A percentile compares a stretch with the other conserved stretches of the same genome.
Evolutionary conservation across 2,113 vertebrate genomes (phyloP).

Genomic region (Xiphophorus hellerii): DNA sequence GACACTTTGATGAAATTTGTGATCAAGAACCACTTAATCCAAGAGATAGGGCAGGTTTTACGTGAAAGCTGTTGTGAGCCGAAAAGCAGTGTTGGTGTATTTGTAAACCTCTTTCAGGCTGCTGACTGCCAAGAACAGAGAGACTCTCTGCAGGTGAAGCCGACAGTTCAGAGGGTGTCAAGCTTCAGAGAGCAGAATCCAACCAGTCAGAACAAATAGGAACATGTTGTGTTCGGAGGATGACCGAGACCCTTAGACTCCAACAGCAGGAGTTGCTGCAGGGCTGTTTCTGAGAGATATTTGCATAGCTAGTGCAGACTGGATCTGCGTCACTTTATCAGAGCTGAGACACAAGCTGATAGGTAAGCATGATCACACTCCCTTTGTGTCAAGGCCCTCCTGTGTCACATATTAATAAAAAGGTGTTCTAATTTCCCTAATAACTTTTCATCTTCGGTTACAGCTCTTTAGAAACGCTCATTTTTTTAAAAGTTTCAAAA

Average conservation of each 20-base stretch:
- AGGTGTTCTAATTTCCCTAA: not conserved
- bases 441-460: not conserved
- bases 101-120: not conserved
- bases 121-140: slow-evolving; percentile 20
- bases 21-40: not conserved
- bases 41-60: not conserved
- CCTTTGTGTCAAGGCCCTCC: not conserved
- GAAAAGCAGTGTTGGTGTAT: not conserved
- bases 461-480: not conserved
- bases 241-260: slow-evolving; percentile 26
- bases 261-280: slow-evolving; percentile 9
- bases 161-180: slow-evolving; percentile 7
- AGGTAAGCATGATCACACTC: not conserved
- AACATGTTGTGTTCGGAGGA: slow-evolving; percentile 43
- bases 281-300: slow-evolving; percentile 1
- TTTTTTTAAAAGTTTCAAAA: not conserved
- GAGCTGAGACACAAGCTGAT: not conserved
- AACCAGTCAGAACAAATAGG: slow-evolving; percentile 49
- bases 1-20: not conserved
- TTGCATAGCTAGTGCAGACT: not conserved
- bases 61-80: not conserved
- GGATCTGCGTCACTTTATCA: slow-evolving; percentile 1
- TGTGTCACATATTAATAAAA: not conserved
- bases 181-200: slow-evolving; percentile 32
- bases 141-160: slow-evolving; percentile 46